Conservation (phyloP, 2,797 vertebrate species). For the Galagoides demidoff region DNA sequence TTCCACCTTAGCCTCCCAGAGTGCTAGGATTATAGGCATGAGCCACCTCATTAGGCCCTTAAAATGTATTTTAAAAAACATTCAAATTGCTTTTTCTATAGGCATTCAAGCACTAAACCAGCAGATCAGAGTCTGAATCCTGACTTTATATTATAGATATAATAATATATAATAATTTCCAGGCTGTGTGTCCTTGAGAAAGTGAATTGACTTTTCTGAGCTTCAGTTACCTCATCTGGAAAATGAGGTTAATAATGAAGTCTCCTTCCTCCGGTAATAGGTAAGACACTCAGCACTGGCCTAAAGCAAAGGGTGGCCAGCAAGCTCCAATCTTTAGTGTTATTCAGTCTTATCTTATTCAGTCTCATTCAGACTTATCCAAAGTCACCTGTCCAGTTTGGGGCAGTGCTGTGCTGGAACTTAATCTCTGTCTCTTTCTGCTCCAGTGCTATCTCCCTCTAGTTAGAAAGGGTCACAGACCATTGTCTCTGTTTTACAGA, state of each 20-base stretch:
- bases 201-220: conserved; percentile 9
- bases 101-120: not conserved
- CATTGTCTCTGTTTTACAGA: not conserved
- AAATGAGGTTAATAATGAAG: not conserved
- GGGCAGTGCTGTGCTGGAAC: not conserved
- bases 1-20: no score
- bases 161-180: not conserved
- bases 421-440: not conserved
- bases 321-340: no score
- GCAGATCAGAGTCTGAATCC: not conserved
- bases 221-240: not conserved
- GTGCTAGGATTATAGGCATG: no score
- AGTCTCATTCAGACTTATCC: not conserved
- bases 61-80: not conserved
- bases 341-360: not conserved
- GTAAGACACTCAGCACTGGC: no score
- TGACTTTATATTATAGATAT: no score
- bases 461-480: not conserved
- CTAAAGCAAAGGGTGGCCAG: not conserved
- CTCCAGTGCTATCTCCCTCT: not conserved
- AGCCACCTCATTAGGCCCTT: no score
- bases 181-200: conserved; percentile 41
- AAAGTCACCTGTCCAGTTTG: not conserved
- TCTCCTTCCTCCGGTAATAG: not conserved
- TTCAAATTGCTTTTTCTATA: not conserved